A percentile compares a stretch with the other conserved stretches of the same genome.
These are phyloP conservation scores for Notechis scutatus DNA, from an alignment of 2,113 vertebrate genomes.

Conservation along the genomic window DNA sequence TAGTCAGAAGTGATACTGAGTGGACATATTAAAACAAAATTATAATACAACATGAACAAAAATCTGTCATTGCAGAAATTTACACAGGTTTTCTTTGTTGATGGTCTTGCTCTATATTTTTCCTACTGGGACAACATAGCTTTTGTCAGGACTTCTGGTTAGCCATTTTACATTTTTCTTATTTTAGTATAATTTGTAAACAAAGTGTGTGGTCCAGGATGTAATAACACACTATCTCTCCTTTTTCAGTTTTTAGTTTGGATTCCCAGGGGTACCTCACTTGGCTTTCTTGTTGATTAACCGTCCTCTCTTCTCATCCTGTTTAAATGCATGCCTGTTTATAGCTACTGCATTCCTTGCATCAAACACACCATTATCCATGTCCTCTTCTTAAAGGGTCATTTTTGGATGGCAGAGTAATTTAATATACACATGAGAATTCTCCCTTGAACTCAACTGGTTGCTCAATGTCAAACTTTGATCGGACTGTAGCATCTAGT, in stretches of 20 bases:
- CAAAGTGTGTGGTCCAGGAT: constrained; percentile 27
- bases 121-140: background rate
- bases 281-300: constrained; percentile 25
- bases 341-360: constrained; percentile 46
- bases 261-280: constrained; percentile 18
- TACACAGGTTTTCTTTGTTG: background rate
- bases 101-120: background rate
- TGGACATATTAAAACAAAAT: background rate
- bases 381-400: constrained; percentile 63
- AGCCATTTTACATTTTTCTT: constrained; percentile 7
- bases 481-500: constrained; percentile 42
- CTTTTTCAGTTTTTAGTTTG: constrained; percentile 34
- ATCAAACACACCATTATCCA: constrained; percentile 62
- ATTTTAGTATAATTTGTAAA: constrained; percentile 22
- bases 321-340: constrained; percentile 46
- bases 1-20: background rate
- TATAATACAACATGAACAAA: background rate
- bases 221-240: constrained; percentile 1
- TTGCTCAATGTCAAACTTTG: constrained; percentile 40
- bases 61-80: background rate
- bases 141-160: constrained; percentile 17
- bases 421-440: constrained; percentile 62
- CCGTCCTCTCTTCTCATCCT: constrained; percentile 24
- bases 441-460: constrained; percentile 38
- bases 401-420: constrained; percentile 64